phyloP scores from a whole-genome alignment of 1,140 invertebrate species.

The Periplaneta americana region DNA sequence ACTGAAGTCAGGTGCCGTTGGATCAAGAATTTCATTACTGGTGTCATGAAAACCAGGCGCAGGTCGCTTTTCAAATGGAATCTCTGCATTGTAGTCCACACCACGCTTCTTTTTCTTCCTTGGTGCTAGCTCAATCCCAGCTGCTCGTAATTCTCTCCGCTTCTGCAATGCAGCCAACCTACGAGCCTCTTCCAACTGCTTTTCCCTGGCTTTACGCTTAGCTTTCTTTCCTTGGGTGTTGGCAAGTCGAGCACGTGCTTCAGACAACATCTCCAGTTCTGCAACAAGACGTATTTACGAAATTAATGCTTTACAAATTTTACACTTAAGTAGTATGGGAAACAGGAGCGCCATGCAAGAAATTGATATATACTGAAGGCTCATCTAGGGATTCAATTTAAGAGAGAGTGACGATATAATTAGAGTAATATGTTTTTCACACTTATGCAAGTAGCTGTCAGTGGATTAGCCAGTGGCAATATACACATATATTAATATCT shows the following conservation, averaged over 20 bases:
- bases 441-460: too few relatives aligned
- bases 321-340: too few relatives aligned
- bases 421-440: too few relatives aligned
- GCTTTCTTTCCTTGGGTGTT: conserved; percentile 99
- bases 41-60: conserved; percentile 92
- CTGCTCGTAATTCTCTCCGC: conserved; percentile 90
- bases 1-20: conserved; percentile 83
- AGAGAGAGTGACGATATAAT: too few relatives aligned
- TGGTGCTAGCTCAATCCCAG: conserved; percentile 82
- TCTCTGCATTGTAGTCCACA: conserved; percentile 97
- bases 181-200: conserved; percentile 96
- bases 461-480: too few relatives aligned
- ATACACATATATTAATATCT: too few relatives aligned
- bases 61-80: conserved; percentile 95
- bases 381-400: too few relatives aligned
- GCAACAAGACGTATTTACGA: too few relatives aligned
- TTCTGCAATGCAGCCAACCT: conserved; percentile 94
- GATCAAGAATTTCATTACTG: conserved; percentile 80
- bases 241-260: conserved; percentile 94
- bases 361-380: too few relatives aligned
- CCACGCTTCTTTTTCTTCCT: conserved; percentile 73
- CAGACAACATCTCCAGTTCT: conserved; percentile 98
- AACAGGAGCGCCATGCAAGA: too few relatives aligned
- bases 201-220: conserved; percentile 97
- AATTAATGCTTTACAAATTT: too few relatives aligned